These are phyloP conservation scores for Mastomys coucha DNA, from an alignment of 2,113 vertebrate genomes.

Conservation along the genomic window DNA sequence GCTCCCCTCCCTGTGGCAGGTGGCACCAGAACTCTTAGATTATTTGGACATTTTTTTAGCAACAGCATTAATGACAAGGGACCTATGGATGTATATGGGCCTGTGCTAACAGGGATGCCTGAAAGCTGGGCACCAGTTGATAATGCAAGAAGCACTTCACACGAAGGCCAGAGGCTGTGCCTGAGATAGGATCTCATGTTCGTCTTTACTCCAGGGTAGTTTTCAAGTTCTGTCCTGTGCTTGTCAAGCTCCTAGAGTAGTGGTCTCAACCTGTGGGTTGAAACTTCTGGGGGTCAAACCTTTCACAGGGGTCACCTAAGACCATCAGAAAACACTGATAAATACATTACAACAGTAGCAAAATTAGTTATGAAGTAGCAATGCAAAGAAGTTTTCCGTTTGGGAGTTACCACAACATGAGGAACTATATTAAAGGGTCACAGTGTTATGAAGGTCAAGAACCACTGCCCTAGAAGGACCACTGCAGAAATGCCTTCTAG, in stretches of 20 bases:
- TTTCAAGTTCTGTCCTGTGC: not conserved
- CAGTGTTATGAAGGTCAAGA: not conserved
- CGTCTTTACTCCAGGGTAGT: not conserved
- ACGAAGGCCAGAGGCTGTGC: fast-evolving
- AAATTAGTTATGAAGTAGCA: not conserved
- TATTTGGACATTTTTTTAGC: not conserved
- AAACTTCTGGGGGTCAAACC: not conserved
- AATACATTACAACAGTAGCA: not conserved
- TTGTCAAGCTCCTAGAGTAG: not conserved
- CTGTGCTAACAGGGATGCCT: fast-evolving
- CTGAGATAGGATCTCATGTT: fast-evolving
- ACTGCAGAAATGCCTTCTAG: not conserved
- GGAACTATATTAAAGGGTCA: not conserved
- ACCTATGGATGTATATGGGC: fast-evolving
- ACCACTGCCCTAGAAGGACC: not conserved
- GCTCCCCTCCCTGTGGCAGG: not conserved
- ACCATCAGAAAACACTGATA: not conserved
- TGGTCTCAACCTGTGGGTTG: not conserved
- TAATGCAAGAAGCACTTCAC: fast-evolving
- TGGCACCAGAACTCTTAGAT: not conserved
- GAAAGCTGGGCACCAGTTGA: not conserved
- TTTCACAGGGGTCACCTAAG: not conserved
- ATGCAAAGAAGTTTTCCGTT: not conserved
- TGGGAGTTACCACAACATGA: not conserved
- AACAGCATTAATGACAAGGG: not conserved